Evolutionary conservation across 1,140 invertebrate genomes (phyloP), one percentile per base, ranked within the genome.

Genomic region (Drosophila yakuba): DNA sequence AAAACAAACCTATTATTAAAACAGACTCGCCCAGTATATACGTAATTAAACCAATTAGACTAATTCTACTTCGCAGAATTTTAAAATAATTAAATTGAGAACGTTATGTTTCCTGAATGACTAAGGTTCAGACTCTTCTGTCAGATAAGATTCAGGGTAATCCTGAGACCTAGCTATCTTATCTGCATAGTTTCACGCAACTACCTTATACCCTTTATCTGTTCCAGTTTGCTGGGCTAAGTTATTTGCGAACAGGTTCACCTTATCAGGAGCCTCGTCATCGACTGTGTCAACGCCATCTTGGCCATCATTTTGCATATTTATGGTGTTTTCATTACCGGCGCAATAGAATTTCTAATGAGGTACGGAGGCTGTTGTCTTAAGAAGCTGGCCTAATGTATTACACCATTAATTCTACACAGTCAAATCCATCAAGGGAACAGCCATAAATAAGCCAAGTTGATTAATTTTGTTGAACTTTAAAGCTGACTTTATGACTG

Each of bases 331-430:
- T 74, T 74, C 57, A 63, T 74, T 48, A 54, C 64, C 57, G 64
- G 28, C 67, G 67, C 67, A 71, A 71, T 71, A 20, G 64, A 71
- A 71, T 71, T 71, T 50, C 50, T 71, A 71, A 71, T 71, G 68
- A 71, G 51, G 35, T 41, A 14, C 20, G 25, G 50, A 39, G 12
- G 38, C 38, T 14, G 38, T 39, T 39, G 38, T 12, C 67, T 17
- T 14, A 23, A 45, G 45, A 41, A 38, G n/a, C 67, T 74, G 58
- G 59, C 60, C 71, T 64, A 74, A 74, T 74, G 72, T 74, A 74
- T 74, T 74, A 64, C 72, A 74, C 73, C 69, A 73, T 73, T 73
- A 73, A 73, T 73, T 73, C 69, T 39, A 25, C n/a, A 44, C 48
- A 36, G 17, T 67, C 47, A 51, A 73, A 73, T 73, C 41, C 56